Evolutionary conservation across 2,113 vertebrate genomes (phyloP), one percentile per base, ranked within the genome.

Genomic region (Callaeas wilsoni): DNA sequence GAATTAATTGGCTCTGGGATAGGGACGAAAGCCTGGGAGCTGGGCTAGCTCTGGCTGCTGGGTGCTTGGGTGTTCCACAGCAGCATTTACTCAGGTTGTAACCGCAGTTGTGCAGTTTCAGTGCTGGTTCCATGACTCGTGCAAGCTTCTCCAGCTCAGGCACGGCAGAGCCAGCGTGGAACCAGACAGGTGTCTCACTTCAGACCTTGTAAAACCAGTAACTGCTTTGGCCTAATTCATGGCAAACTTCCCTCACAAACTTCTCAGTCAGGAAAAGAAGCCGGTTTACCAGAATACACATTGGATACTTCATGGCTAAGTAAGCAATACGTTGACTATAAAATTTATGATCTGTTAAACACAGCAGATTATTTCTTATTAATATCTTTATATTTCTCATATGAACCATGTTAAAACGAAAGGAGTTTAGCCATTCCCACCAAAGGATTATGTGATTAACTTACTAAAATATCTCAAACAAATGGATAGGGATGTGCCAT

Each of bases 261-360:
- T n/a, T n/a, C n/a, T n/a, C n/a, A n/a, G n/a, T n/a, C n/a, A n/a
- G n/a, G n/a, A n/a, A n/a, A n/a, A n/a, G n/a, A n/a, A n/a, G 33
- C 33, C 73, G 90, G 52, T 68, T 42, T 77, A 57, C 22, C 19
- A 70, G 49, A 93, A 55, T 18, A 77, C 13, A 53, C 42, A 52
- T 9, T 27, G 57, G 55, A 3, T 79, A 71, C 65, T 55, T 79
- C 84, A 83, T 85, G 78, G 41, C 67, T 82, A 91, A 91, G 46
- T 23, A 93, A 93, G 68, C 70, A 95, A 70, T 55, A 70, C 0
- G 0, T 56, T 83, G 52, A 39, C 42, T 69, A 79, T 87, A 86
- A 96, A 95, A 90, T 62, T 90, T 69, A 86, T 88, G 70, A 94
- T 44, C 68, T 87, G 79, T 71, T 91, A 83, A 96, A 91, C 65